A percentile compares a stretch with the other conserved stretches of the same genome.
phyloP scores from a whole-genome alignment of 2,113 vertebrate genomes.

The Hippocampus barbouri region DNA sequence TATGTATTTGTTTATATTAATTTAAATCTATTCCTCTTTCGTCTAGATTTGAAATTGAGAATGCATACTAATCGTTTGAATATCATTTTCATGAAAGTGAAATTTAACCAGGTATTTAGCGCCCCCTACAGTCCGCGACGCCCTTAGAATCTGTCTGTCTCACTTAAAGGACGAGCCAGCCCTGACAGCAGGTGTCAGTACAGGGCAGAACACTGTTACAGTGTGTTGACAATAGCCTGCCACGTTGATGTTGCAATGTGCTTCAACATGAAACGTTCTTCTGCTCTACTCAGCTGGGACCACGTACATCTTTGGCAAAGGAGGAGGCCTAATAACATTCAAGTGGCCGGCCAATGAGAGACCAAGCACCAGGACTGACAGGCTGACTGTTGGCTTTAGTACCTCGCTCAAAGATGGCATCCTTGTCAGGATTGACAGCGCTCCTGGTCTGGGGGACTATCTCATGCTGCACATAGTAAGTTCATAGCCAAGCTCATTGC shows the following conservation, averaged over 20 bases:
- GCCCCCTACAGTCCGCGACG: too few relatives aligned
- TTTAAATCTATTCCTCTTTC: too few relatives aligned
- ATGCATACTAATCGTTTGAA: too few relatives aligned
- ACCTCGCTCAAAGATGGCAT: constrained; percentile 90
- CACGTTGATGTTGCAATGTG: not conserved
- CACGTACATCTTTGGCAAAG: constrained; percentile 96
- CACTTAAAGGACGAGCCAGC: too few relatives aligned
- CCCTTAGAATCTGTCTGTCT: too few relatives aligned
- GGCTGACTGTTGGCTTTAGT: constrained; percentile 83
- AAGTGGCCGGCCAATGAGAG: constrained; percentile 95
- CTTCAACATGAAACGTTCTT: not conserved
- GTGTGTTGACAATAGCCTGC: not conserved
- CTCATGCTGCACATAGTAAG: constrained; percentile 98
- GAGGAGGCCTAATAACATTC: constrained; percentile 90
- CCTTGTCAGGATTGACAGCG: constrained; percentile 92
- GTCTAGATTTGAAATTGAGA: too few relatives aligned
- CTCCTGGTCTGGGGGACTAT: constrained; percentile 92
- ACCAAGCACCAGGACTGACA: constrained; percentile 92
- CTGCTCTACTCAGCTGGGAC: constrained; percentile 80
- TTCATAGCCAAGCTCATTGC: constrained; percentile 29
- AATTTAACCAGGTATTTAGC: too few relatives aligned
- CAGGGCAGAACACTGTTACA: not conserved
- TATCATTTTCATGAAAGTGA: too few relatives aligned
- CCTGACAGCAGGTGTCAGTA: too few relatives aligned
- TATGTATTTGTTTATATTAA: too few relatives aligned